Base-by-base conservation (phyloP, 2,888 invertebrate species). In the Pristionchus japonicus region DNA sequence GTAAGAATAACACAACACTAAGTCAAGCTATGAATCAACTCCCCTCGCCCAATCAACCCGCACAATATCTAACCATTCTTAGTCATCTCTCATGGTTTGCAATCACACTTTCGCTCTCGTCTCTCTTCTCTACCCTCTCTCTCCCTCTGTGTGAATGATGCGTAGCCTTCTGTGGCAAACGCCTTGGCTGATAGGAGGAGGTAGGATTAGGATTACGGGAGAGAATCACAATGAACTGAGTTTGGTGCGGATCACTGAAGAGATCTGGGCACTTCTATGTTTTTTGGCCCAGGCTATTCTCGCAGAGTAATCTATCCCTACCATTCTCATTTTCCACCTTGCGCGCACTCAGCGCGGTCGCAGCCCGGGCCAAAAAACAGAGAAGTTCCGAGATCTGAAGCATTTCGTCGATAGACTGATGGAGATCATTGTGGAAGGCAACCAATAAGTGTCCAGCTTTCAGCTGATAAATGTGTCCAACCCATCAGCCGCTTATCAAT, bases 41-140 rank as follows among this genome's bases (percentile, higher is more conserved):
- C 7, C 70, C 11, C n/a, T n/a, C 34, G 31, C 70, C 15, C 34
- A 70, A 31, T 70, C 70, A 70, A 31, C 31, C 31, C 67, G 7
- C n/a, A n/a, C 67, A 67, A 67, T 67, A 31, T 34, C 67, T 70
- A 37, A 20, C 70, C 47, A n/a, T 47, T 77, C 77, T 77, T 77
- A 77, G 77, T 77, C 77, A 77, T 77, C 77, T 20, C 70, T 57
- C 82, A 34, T 34, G 31, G 52, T 82, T 52, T 57, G 82, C 52
- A 49, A 34, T 52, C 82, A 27, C 43, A 47, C 80, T 49, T 80
- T 80, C 80, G 20, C 49, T 47, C 47, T 49, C 80, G 47, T 40
- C 49, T 34, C 67, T 6, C n/a, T 17, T 27, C 27, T 67, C 17
- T 27, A 34, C 49, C 31, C 52, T 31, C 49, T 82, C 49, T 27